Base-by-base conservation (phyloP, 2,113 vertebrate species). In the Syngnathus floridae region DNA sequence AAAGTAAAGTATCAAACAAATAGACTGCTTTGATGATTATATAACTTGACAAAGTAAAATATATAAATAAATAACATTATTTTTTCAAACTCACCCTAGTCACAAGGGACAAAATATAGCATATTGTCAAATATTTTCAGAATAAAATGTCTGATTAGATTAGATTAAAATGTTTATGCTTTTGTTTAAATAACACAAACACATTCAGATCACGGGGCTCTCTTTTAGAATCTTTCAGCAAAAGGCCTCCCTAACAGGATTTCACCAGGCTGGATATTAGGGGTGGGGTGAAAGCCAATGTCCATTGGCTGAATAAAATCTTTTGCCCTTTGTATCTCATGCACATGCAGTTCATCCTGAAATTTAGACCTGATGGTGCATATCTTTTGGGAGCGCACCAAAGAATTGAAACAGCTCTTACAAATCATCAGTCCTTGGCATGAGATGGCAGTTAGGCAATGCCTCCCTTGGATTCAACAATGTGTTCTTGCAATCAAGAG, bases 361-460 rank as follows among this genome's bases (percentile, higher is more conserved):
- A 77, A 73, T 19, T 37, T 12, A 41, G 52, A 70, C 16, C 73
- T 72, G 67, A 31, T 31, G 26, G 26, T 31, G 26, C 26, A 31
- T 31, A 31, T 31, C 26, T 31, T 2, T 31, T 31, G 26, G 26
- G 26, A 78, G 84, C 75, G 64, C 57, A 19, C 43, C 73, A 76
- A 74, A 72, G 54, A 76, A 66, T 64, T 63, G 72, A 68, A 75
- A 63, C 52, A 69, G 57, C 35, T 68, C 70, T 78, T 82, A 68
- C 75, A 80, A 70, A 5, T 60, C 10, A 35, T 54, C 43, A 43
- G 75, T 77, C 80, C 76, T 77, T 80, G 81, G 72, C 82, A 63
- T 38, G 22, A 65, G 49, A 41, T 68, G 54, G 16, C 49, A 40
- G 74, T 87, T 84, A 78, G 72, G 76, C 83, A 83, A 81, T 76